Evolutionary conservation across 2,113 vertebrate genomes (phyloP).

Genomic region (Alosa alosa): DNA sequence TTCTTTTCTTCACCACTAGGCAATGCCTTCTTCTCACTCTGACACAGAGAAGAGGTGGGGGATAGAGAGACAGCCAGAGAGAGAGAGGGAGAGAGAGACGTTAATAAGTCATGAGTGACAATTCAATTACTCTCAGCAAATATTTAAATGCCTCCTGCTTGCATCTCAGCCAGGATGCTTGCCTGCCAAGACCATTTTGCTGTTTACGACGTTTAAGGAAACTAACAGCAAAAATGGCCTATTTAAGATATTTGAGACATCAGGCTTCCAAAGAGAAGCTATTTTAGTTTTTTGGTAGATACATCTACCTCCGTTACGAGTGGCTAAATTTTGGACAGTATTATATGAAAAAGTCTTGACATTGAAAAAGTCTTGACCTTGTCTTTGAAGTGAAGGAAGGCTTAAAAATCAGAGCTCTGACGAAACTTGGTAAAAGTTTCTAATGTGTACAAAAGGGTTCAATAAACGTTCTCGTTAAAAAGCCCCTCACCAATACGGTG

Average conservation of each 20-base stretch:
- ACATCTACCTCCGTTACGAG: too few relatives aligned
- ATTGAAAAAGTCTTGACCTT: too few relatives aligned
- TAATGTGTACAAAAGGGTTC: background rate
- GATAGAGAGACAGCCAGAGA: background rate
- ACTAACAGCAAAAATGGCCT: background rate
- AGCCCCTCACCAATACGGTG: background rate
- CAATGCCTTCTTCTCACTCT: constrained; percentile 13
- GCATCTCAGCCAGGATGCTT: constrained; percentile 9
- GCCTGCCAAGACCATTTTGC: background rate
- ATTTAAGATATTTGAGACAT: background rate
- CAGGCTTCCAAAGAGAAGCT: too few relatives aligned
- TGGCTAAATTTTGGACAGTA: too few relatives aligned
- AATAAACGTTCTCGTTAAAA: background rate
- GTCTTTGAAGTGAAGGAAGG: background rate
- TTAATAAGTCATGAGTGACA: constrained; percentile 46
- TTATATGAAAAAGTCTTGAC: too few relatives aligned
- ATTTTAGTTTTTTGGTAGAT: too few relatives aligned
- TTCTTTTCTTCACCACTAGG: background rate
- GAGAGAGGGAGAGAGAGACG: constrained; percentile 10
- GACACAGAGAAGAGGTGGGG: background rate
- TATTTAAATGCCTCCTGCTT: constrained; percentile 23
- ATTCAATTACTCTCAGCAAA: constrained; percentile 44
- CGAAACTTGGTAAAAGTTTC: background rate
- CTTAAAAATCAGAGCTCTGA: background rate
- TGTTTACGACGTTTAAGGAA: background rate